Percentiles rank a stretch among this genome's conserved stretches.
Evolutionary conservation across 2,888 invertebrate species (phyloP).

Genomic region (Hedya salicella): DNA sequence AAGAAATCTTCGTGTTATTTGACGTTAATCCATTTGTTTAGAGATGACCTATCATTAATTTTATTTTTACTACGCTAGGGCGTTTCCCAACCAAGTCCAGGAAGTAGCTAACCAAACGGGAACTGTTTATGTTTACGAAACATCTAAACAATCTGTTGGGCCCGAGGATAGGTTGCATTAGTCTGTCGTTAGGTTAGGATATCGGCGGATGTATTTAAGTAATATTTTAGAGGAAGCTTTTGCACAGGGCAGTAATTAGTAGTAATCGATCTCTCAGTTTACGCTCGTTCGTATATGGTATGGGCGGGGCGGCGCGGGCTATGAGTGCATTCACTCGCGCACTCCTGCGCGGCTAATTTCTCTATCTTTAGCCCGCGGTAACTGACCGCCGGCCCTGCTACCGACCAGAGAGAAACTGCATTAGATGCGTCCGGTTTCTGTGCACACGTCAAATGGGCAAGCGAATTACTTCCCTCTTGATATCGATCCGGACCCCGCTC

Average conservation of each 20-base stretch:
- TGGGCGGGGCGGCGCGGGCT: constrained; percentile 59
- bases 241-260: constrained; percentile 75
- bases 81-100: constrained; percentile 2
- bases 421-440: constrained; percentile 80
- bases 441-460: constrained; percentile 63
- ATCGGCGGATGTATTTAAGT: constrained; percentile 47
- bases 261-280: constrained; percentile 81
- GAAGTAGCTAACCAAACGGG: constrained; percentile 13
- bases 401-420: constrained; percentile 79
- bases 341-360: constrained; percentile 79
- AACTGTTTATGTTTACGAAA: constrained; percentile 8
- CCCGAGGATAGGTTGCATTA: constrained; percentile 16
- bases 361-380: constrained; percentile 83
- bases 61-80: constrained; percentile 9
- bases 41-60: constrained; percentile 12
- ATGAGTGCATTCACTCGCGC: constrained; percentile 76
- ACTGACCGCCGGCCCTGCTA: constrained; percentile 75
- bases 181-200: constrained; percentile 48
- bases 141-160: constrained; percentile 18
- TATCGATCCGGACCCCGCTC: constrained; percentile 43
- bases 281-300: constrained; percentile 74
- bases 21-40: constrained; percentile 28
- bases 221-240: constrained; percentile 64
- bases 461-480: constrained; percentile 53
- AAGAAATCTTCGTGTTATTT: constrained; percentile 30